phyloP scores from a whole-genome alignment of 2,888 invertebrate species.

The Pollenia griseotomentosa region DNA sequence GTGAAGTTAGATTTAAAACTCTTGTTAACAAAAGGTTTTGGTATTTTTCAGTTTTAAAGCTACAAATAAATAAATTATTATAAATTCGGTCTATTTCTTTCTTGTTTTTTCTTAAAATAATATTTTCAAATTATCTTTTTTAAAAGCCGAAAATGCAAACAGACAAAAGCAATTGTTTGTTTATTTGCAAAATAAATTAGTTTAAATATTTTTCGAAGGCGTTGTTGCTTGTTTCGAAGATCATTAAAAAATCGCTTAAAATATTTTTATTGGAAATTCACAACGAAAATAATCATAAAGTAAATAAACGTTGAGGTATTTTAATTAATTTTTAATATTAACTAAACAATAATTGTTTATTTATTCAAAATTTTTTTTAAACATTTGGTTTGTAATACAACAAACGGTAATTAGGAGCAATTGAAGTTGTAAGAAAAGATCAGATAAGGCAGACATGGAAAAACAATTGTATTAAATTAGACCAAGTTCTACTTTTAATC shows the following conservation, averaged over 20 bases:
- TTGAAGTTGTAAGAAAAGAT: too few species aligned
- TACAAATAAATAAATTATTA: slow-evolving; percentile 8
- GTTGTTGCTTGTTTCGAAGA: slow-evolving; percentile 57
- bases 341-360: neutral
- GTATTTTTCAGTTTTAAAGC: neutral
- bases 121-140: slow-evolving; percentile 1
- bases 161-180: slow-evolving; percentile 32
- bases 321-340: slow-evolving; percentile 28
- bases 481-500: too few species aligned
- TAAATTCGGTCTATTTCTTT: neutral
- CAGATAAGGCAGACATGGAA: too few species aligned
- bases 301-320: slow-evolving; percentile 28
- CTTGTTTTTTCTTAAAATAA: neutral
- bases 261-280: slow-evolving; percentile 13
- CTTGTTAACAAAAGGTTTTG: neutral
- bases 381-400: slow-evolving; percentile 2
- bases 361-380: neutral
- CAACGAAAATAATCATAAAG: slow-evolving; percentile 27
- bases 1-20: neutral
- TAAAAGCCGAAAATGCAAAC: slow-evolving; percentile 16
- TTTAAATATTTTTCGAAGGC: slow-evolving; percentile 69
- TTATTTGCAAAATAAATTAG: slow-evolving; percentile 46
- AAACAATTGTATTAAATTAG: too few species aligned
- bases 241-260: slow-evolving; percentile 16
- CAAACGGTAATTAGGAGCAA: too few species aligned